phyloP scores from a whole-genome alignment of 2,797 vertebrate genomes.

The Periparus ater region DNA sequence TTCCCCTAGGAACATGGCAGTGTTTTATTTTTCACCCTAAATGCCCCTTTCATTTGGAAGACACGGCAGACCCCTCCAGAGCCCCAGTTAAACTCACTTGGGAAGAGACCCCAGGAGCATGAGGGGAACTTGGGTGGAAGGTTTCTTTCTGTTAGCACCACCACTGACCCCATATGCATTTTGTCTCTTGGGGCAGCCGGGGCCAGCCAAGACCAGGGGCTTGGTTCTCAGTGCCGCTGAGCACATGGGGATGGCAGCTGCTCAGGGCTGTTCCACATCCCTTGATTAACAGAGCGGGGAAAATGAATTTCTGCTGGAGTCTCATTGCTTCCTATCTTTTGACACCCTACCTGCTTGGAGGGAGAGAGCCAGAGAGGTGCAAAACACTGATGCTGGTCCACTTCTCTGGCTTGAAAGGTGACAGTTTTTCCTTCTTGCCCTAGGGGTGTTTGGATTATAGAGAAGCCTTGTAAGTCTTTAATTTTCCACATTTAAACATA shows the following conservation, averaged over 20 bases:
- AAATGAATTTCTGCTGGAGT: not conserved
- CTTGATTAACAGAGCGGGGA: not conserved
- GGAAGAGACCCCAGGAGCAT: rapidly evolving
- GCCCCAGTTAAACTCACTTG: not conserved
- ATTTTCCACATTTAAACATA: not conserved
- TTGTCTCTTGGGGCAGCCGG: not conserved
- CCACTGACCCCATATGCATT: rapidly evolving
- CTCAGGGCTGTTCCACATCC: not conserved
- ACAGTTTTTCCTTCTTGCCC: not conserved
- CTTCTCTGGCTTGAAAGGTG: not conserved
- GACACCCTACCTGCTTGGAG: rapidly evolving
- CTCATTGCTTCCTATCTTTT: rapidly evolving
- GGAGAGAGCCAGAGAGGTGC: not conserved
- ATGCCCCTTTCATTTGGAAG: not conserved
- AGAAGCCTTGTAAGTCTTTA: not conserved
- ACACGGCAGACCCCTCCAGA: rapidly evolving
- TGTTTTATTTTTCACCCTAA: not conserved
- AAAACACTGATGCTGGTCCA: not conserved
- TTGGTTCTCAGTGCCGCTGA: not conserved
- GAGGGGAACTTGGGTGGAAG: not conserved
- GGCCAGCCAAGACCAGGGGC: not conserved
- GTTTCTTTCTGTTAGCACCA: not conserved
- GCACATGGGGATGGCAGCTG: not conserved
- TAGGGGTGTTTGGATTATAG: not conserved
- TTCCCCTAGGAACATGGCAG: rapidly evolving